Conservation (phyloP, 2,888 invertebrate genomes). For the Dryadula phaetusa region DNA sequence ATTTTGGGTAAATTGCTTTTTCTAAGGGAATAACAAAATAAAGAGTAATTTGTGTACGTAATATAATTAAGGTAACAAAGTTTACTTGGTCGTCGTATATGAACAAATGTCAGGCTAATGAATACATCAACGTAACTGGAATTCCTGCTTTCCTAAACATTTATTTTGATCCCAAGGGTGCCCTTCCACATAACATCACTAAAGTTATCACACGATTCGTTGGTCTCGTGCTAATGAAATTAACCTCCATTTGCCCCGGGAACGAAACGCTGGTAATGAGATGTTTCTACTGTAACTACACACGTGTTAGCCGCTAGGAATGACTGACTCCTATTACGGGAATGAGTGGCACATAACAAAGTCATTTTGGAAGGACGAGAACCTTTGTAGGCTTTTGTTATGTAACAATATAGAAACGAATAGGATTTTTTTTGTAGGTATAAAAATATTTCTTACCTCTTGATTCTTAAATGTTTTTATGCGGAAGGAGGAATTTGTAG, state of each 20-base stretch:
- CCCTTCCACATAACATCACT: slow-evolving; percentile 75
- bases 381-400: slow-evolving; percentile 18
- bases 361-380: slow-evolving; percentile 50
- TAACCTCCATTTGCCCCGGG: slow-evolving; percentile 75
- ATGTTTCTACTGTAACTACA: slow-evolving; percentile 67
- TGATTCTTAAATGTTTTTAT: neutral
- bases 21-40: slow-evolving; percentile 11
- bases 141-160: slow-evolving; percentile 56
- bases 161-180: slow-evolving; percentile 65
- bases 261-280: slow-evolving; percentile 75
- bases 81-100: slow-evolving; percentile 31
- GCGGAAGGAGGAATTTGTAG: neutral
- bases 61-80: slow-evolving; percentile 36
- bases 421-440: neutral
- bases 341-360: slow-evolving; percentile 51
- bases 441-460: neutral
- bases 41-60: slow-evolving; percentile 19
- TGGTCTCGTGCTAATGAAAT: slow-evolving; percentile 81
- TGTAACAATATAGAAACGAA: slow-evolving; percentile 8
- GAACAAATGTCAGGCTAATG: slow-evolving; percentile 49
- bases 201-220: slow-evolving; percentile 84
- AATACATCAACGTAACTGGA: slow-evolving; percentile 63
- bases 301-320: slow-evolving; percentile 60
- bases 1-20: neutral
- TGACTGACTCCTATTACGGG: slow-evolving; percentile 51